Evolutionary conservation across 2,113 vertebrate species (phyloP).

Genomic region (Emydocephalus ijimae): DNA sequence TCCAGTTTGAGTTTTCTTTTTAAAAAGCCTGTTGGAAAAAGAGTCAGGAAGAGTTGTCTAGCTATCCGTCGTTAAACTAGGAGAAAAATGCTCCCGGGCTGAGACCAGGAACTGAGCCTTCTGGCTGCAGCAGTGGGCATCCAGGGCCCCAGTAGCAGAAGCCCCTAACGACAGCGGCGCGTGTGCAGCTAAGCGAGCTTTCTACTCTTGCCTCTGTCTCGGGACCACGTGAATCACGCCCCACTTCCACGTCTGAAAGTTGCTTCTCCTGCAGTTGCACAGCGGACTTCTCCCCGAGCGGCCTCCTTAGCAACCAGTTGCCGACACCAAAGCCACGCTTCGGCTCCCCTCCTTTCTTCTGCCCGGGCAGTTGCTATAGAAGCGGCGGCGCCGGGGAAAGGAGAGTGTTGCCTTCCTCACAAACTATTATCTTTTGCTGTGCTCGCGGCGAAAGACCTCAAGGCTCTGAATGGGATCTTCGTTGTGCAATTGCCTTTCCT

Average conservation of each 20-base stretch:
- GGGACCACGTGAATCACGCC: not conserved
- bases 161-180: not conserved
- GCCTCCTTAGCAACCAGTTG: not conserved
- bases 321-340: not conserved
- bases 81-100: not conserved
- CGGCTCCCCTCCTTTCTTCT: not conserved
- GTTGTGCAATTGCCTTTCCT: not conserved
- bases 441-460: not conserved
- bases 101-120: not conserved
- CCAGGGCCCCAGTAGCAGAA: not conserved
- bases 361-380: constrained; percentile 44
- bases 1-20: not conserved
- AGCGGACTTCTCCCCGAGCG: too few species aligned
- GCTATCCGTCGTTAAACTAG: not conserved
- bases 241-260: not conserved
- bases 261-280: not conserved
- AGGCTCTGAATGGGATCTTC: not conserved
- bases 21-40: not conserved
- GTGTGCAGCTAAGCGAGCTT: too few species aligned
- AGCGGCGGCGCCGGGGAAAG: not conserved
- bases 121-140: not conserved
- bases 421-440: not conserved
- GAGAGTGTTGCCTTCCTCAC: not conserved
- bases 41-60: not conserved
- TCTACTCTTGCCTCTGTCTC: not conserved